These are phyloP conservation scores for Sturmia bella DNA, from an alignment of 2,888 invertebrate species.

Conservation along the genomic window DNA sequence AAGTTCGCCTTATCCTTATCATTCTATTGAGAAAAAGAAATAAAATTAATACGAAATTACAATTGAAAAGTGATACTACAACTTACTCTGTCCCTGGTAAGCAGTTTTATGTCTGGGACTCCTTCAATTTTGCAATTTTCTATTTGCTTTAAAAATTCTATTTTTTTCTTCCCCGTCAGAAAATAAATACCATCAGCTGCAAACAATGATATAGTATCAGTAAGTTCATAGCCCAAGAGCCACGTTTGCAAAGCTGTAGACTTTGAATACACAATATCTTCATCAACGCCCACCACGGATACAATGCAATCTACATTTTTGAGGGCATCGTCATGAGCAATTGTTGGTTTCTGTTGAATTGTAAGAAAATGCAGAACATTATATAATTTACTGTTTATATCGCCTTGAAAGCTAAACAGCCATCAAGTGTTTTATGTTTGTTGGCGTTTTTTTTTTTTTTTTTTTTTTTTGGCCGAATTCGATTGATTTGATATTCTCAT, in stretches of 20 bases:
- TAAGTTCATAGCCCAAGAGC: slow-evolving; percentile 98
- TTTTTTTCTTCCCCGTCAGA: slow-evolving; percentile 98
- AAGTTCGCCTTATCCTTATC: slow-evolving; percentile 97
- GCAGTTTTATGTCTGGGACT: slow-evolving; percentile 91
- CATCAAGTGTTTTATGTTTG: no score
- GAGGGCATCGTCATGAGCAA: slow-evolving; percentile 88
- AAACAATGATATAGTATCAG: slow-evolving; percentile 96
- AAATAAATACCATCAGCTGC: slow-evolving; percentile 93
- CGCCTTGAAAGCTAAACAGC: no score
- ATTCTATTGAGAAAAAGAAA: slow-evolving; percentile 82
- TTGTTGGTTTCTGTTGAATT: slow-evolving; percentile 81
- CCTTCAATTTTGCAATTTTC: slow-evolving; percentile 93
- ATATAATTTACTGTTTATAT: no score
- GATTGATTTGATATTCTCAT: no score
- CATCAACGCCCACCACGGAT: slow-evolving; percentile 95
- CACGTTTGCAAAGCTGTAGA: slow-evolving; percentile 98
- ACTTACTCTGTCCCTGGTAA: slow-evolving; percentile 94
- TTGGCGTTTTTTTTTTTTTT: no score
- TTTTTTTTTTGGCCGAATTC: no score
- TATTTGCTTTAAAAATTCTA: slow-evolving; percentile 95
- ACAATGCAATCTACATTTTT: slow-evolving; percentile 94
- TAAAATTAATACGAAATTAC: slow-evolving; percentile 62
- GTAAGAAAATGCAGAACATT: background rate
- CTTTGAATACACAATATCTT: slow-evolving; percentile 98
- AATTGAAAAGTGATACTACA: slow-evolving; percentile 5